Base-by-base conservation (phyloP, 2,888 invertebrate species). In the Temnothorax rugatulus region DNA sequence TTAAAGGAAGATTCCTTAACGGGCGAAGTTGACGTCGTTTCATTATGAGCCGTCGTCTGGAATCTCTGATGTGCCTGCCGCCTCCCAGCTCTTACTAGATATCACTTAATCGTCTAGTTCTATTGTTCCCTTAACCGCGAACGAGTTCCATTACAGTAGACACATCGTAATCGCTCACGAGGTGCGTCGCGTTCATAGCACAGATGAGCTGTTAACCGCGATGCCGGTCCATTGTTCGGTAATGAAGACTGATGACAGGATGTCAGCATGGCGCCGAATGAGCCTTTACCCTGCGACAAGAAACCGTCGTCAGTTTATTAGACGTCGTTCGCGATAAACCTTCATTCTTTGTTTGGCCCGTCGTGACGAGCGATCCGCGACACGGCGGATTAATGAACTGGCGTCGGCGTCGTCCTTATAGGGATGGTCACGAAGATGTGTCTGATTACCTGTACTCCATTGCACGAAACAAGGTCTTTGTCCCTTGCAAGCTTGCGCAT, bases 161-260 rank as follows among this genome's bases (percentile, higher is more conserved):
- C 86, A 88, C 89, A 88, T 86, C 87, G 88, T 88, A 86, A 88
- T 87, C 85, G 87, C 84, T 77, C 85, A 87, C 74, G 87, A 86
- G 90, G 86, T 84, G 91, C 91, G 91, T 89, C 88, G 77, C 77
- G 92, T 89, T 90, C 87, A 77, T 75, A 50, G 89, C 88, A 83
- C 90, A 91, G 92, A 89, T 92, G 91, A 92, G 91, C 91, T 91
- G 92, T 92, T 92, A 92, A 91, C 91, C 90, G 85, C 89, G 89
- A 85, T 77, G 84, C 87, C 86, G 71, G 84, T 85, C 90, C 87
- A 93, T 93, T 93, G 93, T 93, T 92, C 91, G 89, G 85, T 93
- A 93, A 93, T 93, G 93, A 93, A 93, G 94, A 93, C 92, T 92
- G 91, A 94, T 93, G 93, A 92, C 92, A 91, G 89, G 89, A 90